Evolutionary conservation across 2,888 invertebrate species (phyloP).

Genomic region (Lepidocyrtinus sp.): DNA sequence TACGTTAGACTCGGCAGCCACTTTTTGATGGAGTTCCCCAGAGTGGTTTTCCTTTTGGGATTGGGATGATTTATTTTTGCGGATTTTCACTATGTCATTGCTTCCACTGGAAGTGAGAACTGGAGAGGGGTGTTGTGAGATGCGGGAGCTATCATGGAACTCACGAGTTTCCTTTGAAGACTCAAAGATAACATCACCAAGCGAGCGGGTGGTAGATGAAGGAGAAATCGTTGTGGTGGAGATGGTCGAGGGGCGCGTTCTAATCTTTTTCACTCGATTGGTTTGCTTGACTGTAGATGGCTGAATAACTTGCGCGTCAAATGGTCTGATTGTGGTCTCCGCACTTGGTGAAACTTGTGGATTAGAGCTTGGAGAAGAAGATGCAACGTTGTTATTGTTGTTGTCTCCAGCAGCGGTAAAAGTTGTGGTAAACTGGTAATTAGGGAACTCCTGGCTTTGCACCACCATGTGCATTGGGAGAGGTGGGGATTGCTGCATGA

Average conservation of each 20-base stretch:
- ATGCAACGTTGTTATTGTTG: neutral
- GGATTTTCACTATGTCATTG: slow-evolving; percentile 19
- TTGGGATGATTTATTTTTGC: slow-evolving; percentile 33
- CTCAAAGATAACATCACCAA: slow-evolving; percentile 53
- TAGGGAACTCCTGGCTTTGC: slow-evolving; percentile 57
- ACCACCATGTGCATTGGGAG: slow-evolving; percentile 47
- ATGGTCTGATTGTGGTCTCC: slow-evolving; percentile 1
- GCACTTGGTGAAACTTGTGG: neutral
- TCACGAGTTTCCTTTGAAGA: slow-evolving; percentile 56
- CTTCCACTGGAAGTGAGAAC: neutral
- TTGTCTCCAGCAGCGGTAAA: slow-evolving; percentile 28
- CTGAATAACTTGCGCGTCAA: slow-evolving; percentile 14
- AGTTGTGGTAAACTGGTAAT: slow-evolving; percentile 50
- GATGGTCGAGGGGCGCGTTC: slow-evolving; percentile 26
- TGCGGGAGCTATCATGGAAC: slow-evolving; percentile 50
- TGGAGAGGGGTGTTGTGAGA: neutral
- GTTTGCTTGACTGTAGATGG: slow-evolving; percentile 22
- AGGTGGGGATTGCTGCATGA: slow-evolving; percentile 32
- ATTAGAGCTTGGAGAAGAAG: slow-evolving; percentile 2
- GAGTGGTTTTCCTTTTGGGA: slow-evolving; percentile 14
- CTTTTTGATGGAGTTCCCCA: slow-evolving; percentile 10
- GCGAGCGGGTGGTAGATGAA: neutral
- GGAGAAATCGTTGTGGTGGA: slow-evolving; percentile 35
- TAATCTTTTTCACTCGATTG: slow-evolving; percentile 44
- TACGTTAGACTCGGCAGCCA: slow-evolving; percentile 30